Conservation (phyloP, 1,140 invertebrate species). For the Steinernema khuongi region DNA sequence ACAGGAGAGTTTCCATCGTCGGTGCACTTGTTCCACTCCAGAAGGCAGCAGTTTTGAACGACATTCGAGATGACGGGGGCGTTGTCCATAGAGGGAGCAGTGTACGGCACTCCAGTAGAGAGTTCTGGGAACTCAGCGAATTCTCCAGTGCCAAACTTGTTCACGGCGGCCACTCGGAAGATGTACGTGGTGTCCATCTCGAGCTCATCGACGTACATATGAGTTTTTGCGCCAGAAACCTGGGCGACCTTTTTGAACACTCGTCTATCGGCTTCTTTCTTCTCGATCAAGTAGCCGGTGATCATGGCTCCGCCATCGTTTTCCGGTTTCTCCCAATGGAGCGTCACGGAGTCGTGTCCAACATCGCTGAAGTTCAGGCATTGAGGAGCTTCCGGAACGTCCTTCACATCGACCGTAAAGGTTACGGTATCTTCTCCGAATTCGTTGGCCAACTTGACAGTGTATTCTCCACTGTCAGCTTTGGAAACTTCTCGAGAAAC, state of each 20-base stretch:
- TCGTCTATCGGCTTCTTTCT: conserved; percentile 80
- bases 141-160: conserved; percentile 53
- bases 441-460: conserved; percentile 81
- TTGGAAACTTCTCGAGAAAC: conserved; percentile 40
- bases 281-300: conserved; percentile 85
- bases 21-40: conserved; percentile 87
- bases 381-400: conserved; percentile 75
- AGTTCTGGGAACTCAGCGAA: conserved; percentile 37
- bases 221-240: conserved; percentile 40
- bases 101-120: conserved; percentile 48
- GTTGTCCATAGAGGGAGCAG: conserved; percentile 40
- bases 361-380: conserved; percentile 87
- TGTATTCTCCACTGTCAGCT: conserved; percentile 79
- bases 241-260: conserved; percentile 48
- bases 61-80: conserved; percentile 39
- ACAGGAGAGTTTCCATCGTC: conserved; percentile 87
- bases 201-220: conserved; percentile 46
- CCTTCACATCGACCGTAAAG: conserved; percentile 60
- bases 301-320: conserved; percentile 88
- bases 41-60: conserved; percentile 67
- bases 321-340: conserved; percentile 83
- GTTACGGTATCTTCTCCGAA: conserved; percentile 82
- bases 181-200: conserved; percentile 52
- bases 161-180: conserved; percentile 52
- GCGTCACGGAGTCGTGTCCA: conserved; percentile 91